Evolutionary conservation across 2,797 vertebrate genomes (phyloP), one percentile per base, ranked within the genome.

Genomic region (Semaprochilodus insignis): DNA sequence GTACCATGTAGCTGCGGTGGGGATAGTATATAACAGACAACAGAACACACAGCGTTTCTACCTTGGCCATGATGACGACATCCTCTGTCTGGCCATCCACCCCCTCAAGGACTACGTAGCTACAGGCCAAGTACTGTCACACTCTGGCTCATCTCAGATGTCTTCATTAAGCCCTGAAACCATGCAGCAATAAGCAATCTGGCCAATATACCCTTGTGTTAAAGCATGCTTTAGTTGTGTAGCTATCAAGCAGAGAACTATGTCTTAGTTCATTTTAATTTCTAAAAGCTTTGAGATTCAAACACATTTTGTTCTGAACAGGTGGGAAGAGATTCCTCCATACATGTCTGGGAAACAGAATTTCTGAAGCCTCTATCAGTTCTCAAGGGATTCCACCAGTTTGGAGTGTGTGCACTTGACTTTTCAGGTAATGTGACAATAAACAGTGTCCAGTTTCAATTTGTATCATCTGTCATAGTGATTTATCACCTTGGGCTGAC

Each of bases 281-380:
- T 51, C 6, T 60, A 31, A 21, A 36, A 23, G 63, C 44, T 69
- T 71, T 67, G 8, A 75, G 8, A 14, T 31, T 76, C 82, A n/a
- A 82, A 59, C 25, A 74, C 81, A 14, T 90, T 0, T 75, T 8
- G 77, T 21, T 82, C 84, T 27, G 80, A 91, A 82, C 91, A 99
- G 98, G 97, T 99, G 78, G 98, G 98, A 87, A 95, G 98, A 88
- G 98, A 99, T 92, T 97, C 97, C 51, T 95, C 97, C 75, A 91
- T 99, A 89, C 98, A 99, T 80, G 91, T 99, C 88, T 99, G 98
- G 98, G 98, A 99, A 92, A 97, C 96, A 77, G 98, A 99, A 92
- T 96, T 94, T 16, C 92, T 98, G 91, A 99, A 97, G 90, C 96
- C 98, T 66, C 91, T 99, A 85, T 99, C 98, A 0, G 94, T 99